A percentile compares a stretch with the other conserved stretches of the same genome.
These are phyloP conservation scores for Chunga burmeisteri DNA, from an alignment of 2,113 vertebrate genomes.

Conservation along the genomic window DNA sequence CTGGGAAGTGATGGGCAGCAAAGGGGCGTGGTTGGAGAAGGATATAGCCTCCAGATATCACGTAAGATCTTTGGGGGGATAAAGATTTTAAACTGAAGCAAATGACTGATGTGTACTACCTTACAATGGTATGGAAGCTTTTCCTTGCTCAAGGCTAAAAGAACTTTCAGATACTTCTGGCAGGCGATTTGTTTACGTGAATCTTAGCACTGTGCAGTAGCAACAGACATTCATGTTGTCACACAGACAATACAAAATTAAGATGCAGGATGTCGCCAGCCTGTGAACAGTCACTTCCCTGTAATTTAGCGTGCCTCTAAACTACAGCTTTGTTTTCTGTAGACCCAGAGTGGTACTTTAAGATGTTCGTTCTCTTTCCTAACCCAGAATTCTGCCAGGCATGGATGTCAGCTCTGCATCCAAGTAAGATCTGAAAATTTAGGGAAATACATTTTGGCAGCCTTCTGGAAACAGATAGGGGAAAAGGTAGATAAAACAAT, in stretches of 20 bases:
- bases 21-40: background rate
- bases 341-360: background rate
- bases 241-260: background rate
- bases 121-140: background rate
- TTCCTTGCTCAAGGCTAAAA: background rate
- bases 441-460: background rate
- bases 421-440: background rate
- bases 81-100: background rate
- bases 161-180: background rate
- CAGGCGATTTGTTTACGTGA: background rate
- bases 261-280: background rate
- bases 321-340: background rate
- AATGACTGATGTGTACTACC: background rate
- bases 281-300: background rate
- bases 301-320: background rate
- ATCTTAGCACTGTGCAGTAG: background rate
- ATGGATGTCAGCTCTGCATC: background rate
- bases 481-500: background rate
- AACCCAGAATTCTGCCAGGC: background rate
- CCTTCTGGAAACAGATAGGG: background rate
- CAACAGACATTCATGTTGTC: background rate
- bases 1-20: constrained; percentile 57
- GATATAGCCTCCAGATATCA: background rate
- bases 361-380: background rate
- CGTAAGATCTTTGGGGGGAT: background rate